Evolutionary conservation across 1,140 invertebrate species (phyloP).

Genomic region (Caenorhabditis elegans): WBcel235 BX284604.4:13576001-13576500

Average conservation of each 20-base stretch:
- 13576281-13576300: background rate
- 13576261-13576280: background rate
- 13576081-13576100: too few species aligned
- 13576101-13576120: background rate
- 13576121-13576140: background rate
- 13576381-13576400: too few species aligned
- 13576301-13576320: background rate
- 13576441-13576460: too few species aligned
- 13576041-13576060: too few species aligned
- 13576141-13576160: background rate
- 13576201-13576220: background rate
- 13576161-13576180: background rate
- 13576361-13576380: background rate
- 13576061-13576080: too few species aligned
- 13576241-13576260: background rate
- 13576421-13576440: too few species aligned
- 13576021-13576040: too few species aligned
- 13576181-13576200: background rate
- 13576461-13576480: background rate
- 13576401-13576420: too few species aligned
- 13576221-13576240: background rate
- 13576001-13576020: too few species aligned
- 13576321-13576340: background rate
- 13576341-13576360: background rate
- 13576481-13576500: background rate